phyloP scores from a whole-genome alignment of 2,888 invertebrate genomes.

The Lycophotia porphyrea region DNA sequence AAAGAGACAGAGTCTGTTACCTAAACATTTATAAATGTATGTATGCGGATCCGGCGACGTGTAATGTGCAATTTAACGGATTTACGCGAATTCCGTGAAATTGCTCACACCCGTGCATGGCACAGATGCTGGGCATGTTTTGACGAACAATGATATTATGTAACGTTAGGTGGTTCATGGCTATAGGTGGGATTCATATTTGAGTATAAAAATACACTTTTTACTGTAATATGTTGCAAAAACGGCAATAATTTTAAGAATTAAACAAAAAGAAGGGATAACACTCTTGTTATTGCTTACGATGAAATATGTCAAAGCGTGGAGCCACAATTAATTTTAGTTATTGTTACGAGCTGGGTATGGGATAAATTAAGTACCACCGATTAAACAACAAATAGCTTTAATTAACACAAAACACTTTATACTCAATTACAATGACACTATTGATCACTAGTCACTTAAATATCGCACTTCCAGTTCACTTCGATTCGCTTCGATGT shows the following conservation, averaged over 20 bases:
- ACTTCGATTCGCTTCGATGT: too few relatives aligned
- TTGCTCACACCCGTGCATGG: constrained; percentile 38
- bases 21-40: constrained; percentile 18
- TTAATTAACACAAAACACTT: too few relatives aligned
- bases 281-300: not conserved
- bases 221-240: not conserved
- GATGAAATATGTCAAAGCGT: too few relatives aligned
- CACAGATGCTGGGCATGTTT: constrained; percentile 23
- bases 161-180: not conserved
- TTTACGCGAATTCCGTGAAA: constrained; percentile 52
- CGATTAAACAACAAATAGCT: too few relatives aligned
- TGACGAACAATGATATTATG: not conserved
- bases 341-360: too few relatives aligned
- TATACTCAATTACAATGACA: too few relatives aligned
- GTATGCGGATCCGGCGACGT: constrained; percentile 18
- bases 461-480: too few relatives aligned
- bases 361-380: too few relatives aligned
- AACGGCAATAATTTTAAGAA: not conserved
- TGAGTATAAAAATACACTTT: not conserved
- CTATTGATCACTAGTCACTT: too few relatives aligned
- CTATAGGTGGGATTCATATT: not conserved
- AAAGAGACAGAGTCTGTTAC: constrained; percentile 9
- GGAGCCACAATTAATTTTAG: too few relatives aligned
- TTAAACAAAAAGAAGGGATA: not conserved
- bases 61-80: constrained; percentile 48